Percentiles rank a stretch among this genome's conserved stretches.
phyloP scores from a whole-genome alignment of 2,113 vertebrate species.

The Ivindomyrus marchei region DNA sequence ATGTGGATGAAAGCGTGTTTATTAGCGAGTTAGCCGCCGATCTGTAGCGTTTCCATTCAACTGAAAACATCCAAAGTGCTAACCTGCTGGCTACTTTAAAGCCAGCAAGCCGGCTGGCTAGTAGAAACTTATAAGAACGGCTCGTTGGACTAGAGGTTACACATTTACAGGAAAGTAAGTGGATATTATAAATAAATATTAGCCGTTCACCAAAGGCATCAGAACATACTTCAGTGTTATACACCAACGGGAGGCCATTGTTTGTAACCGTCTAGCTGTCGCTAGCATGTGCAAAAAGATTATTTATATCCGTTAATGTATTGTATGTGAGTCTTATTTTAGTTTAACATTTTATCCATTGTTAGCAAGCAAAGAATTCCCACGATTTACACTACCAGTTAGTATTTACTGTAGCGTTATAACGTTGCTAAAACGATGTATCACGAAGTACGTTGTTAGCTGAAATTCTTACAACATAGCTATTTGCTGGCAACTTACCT shows the following conservation, averaged over 20 bases:
- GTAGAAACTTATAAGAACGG: not conserved
- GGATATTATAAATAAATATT: not conserved
- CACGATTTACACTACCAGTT: not conserved
- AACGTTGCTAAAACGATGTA: not conserved
- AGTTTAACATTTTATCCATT: not conserved
- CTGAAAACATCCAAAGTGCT: not conserved
- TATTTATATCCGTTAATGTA: not conserved
- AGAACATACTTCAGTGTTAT: not conserved
- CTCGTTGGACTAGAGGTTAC: not conserved
- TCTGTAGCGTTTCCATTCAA: not conserved
- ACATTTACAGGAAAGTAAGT: conserved; percentile 2
- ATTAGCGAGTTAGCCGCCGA: not conserved
- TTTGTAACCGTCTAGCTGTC: not conserved
- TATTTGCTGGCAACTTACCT: not conserved
- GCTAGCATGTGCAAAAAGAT: not conserved
- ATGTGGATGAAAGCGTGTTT: not conserved
- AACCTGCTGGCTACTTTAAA: not conserved
- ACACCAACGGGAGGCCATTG: not conserved
- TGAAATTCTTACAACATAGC: not conserved
- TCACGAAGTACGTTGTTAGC: not conserved
- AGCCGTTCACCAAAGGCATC: not conserved
- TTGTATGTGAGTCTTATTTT: not conserved
- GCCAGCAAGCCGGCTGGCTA: not conserved
- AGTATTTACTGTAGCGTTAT: not conserved
- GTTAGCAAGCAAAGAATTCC: not conserved